Percentiles rank a stretch among this genome's conserved stretches.
phyloP scores from a whole-genome alignment of 2,797 vertebrate genomes.

The Eospalax fontanierii region DNA sequence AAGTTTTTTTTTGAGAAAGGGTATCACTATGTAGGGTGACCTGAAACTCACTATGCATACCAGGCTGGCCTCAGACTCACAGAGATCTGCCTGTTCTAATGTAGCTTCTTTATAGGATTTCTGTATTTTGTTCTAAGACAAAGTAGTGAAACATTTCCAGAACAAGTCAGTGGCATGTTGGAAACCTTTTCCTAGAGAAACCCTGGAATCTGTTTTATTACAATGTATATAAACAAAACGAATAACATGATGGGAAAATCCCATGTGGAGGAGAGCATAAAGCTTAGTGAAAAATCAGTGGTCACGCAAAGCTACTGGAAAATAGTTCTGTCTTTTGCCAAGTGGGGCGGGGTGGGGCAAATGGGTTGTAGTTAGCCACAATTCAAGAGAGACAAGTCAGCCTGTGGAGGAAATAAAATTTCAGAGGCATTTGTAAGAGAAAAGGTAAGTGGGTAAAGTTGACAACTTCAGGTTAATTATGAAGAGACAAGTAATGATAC shows the following conservation, averaged over 20 bases:
- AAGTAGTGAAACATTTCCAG: not conserved
- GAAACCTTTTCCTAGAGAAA: conserved; percentile 1
- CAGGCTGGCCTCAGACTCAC: too few species aligned
- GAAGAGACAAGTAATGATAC: not conserved
- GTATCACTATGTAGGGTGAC: too few species aligned
- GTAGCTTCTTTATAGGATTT: not conserved
- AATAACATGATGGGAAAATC: not conserved
- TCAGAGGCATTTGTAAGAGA: not conserved
- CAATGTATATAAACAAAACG: not conserved
- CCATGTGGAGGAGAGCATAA: not conserved
- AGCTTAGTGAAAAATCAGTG: not conserved
- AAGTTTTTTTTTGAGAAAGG: too few species aligned
- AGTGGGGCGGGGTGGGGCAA: not conserved
- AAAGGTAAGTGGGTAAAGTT: conserved; percentile 26
- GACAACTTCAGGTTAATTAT: not conserved
- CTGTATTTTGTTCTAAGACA: not conserved
- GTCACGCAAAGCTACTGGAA: not conserved
- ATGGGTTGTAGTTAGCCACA: not conserved
- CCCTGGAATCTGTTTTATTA: not conserved
- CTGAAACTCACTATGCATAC: too few species aligned
- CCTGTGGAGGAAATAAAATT: not conserved
- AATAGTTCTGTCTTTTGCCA: not conserved
- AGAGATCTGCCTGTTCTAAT: too few species aligned
- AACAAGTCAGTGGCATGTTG: not conserved
- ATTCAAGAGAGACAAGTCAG: not conserved